phyloP scores from a whole-genome alignment of 2,797 vertebrate genomes.

The Rhynchonycteris naso region DNA sequence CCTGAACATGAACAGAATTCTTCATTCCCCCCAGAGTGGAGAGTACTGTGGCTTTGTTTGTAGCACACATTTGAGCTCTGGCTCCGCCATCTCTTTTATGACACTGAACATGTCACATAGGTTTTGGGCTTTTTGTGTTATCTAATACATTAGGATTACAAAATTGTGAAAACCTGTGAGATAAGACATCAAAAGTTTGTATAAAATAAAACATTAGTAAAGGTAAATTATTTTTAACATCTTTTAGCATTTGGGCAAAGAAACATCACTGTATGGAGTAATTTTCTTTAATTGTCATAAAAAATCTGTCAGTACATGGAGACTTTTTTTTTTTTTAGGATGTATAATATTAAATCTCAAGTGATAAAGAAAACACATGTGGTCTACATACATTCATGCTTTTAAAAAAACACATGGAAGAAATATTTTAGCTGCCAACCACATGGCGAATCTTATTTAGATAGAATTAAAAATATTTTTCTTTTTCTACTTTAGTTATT shows the following conservation, averaged over 20 bases:
- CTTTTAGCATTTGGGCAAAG: background rate
- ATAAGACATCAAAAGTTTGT: background rate
- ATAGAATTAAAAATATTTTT: conserved; percentile 28
- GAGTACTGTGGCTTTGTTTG: background rate
- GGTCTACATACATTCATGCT: background rate
- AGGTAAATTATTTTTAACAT: background rate
- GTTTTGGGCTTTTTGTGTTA: background rate
- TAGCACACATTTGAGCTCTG: rapidly evolving
- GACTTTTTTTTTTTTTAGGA: conserved; percentile 25
- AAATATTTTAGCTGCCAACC: conserved; percentile 39
- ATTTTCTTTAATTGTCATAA: background rate
- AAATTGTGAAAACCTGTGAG: background rate
- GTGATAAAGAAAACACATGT: conserved; percentile 50
- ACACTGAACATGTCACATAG: background rate
- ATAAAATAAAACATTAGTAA: background rate
- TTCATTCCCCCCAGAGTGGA: background rate
- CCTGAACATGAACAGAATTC: background rate
- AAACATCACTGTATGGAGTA: background rate
- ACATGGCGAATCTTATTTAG: background rate
- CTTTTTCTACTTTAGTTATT: background rate
- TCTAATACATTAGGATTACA: background rate
- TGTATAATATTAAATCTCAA: background rate
- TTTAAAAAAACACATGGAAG: background rate
- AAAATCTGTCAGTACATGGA: conserved; percentile 33
- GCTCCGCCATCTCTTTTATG: background rate